Evolutionary conservation across 2,113 vertebrate genomes (phyloP), one percentile per base, ranked within the genome.

Genomic region (Oreochromis spilurus): DNA sequence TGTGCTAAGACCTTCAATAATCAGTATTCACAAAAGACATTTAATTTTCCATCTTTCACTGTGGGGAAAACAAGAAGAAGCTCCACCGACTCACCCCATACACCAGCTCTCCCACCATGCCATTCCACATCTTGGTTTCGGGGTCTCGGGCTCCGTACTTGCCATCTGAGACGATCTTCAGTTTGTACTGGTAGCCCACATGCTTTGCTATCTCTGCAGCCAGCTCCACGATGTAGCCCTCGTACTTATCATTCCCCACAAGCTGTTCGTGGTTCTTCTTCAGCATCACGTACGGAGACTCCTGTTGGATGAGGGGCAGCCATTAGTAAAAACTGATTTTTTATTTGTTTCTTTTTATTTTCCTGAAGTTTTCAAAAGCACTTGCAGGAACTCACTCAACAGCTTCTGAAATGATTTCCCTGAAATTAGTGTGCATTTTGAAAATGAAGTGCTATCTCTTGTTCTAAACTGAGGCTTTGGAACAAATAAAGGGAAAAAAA

Each of bases 101-200:
- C 3, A 99, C 99, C 4, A 99, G 97, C 72, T 99, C 99, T 79
- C 99, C 98, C 89, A 99, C 98, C 98, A 99, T 99, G 93, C 99
- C 99, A 0, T 99, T 99, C 99, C 99, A 99, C 13, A 97, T 97
- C 92, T 99, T 99, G 84, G 96, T 97, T 31, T 99, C 99, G 0
- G 98, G 96, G 90, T 99, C 98, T 6, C 97, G 96, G 52, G 99
- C 99, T 72, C 99, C 99, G 0, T 99, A 99, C 87, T 99, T 99
- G 14, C 98, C 98, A 36, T 99, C 99, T 0, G 97, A 96, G 84
- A 99, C 99, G 0, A 99, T 96, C 95, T 99, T 98, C 80, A 99
- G 96, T 40, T 97, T 97, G 95, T 99, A 99, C 88, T 97, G 97
- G 93, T 99, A 99, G 88, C 98, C 97, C 86, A 99, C 98, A 0